Conservation (phyloP, 2,797 vertebrate species). For the Siniperca obscura region DNA sequence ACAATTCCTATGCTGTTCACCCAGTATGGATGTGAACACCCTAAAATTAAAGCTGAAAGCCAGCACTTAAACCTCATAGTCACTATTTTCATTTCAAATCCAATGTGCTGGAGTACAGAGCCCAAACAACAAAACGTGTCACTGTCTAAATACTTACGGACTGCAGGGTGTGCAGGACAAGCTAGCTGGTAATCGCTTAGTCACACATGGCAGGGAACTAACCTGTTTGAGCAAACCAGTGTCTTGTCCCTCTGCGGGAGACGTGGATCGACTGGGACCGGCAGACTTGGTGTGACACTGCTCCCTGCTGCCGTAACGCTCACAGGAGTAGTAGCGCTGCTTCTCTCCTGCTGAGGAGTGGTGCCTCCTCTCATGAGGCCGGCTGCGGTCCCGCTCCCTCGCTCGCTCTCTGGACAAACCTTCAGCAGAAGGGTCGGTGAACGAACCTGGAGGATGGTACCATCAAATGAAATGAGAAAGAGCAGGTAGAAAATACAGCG, state of each 20-base stretch:
- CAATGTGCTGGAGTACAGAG: neutral
- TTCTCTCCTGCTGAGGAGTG: conserved; percentile 93
- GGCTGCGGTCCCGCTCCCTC: conserved; percentile 91
- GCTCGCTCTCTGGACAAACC: conserved; percentile 82
- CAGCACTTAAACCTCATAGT: neutral
- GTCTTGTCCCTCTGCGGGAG: conserved; percentile 89
- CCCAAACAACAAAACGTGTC: neutral
- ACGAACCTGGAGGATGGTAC: conserved; percentile 35
- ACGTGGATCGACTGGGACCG: conserved; percentile 90
- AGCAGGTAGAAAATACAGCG: neutral
- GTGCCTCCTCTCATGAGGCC: conserved; percentile 94
- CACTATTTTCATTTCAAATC: neutral
- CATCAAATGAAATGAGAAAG: neutral
- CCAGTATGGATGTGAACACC: neutral
- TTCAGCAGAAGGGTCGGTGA: conserved; percentile 73
- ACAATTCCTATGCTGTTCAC: neutral
- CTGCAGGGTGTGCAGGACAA: neutral
- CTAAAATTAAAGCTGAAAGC: neutral
- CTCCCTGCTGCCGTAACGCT: conserved; percentile 93
- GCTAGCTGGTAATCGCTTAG: neutral
- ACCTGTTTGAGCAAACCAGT: conserved; percentile 89
- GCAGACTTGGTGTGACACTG: conserved; percentile 87
- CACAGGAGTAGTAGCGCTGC: conserved; percentile 97
- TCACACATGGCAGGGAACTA: conserved; percentile 37
- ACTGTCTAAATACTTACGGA: neutral